Conservation (phyloP, 2,113 vertebrate genomes). For the Urocynchramus pylzowi region DNA sequence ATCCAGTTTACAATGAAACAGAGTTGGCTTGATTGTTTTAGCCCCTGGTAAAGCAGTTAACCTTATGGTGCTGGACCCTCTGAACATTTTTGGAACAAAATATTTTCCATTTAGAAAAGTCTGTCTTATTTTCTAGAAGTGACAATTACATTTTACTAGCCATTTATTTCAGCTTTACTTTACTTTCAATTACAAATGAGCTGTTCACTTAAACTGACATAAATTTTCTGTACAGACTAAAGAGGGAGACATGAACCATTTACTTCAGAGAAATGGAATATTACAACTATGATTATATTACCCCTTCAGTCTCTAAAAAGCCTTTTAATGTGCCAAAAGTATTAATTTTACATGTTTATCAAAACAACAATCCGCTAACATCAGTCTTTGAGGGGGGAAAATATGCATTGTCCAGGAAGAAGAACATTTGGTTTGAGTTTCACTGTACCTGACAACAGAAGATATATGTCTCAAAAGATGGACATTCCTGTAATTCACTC, state of each 20-base stretch:
- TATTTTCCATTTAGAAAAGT: slow-evolving; percentile 15
- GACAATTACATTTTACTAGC: slow-evolving; percentile 58
- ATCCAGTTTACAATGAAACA: neutral
- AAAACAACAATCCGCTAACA: slow-evolving; percentile 11
- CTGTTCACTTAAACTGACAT: slow-evolving; percentile 66
- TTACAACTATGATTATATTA: slow-evolving; percentile 49
- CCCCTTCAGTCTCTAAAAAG: neutral
- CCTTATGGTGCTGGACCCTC: neutral
- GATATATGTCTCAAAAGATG: neutral
- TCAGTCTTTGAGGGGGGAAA: neutral
- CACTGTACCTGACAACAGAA: neutral
- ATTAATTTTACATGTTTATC: slow-evolving; percentile 19
- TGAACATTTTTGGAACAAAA: slow-evolving; percentile 33
- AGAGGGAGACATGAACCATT: slow-evolving; percentile 53
- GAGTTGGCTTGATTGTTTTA: neutral
- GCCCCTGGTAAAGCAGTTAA: neutral
- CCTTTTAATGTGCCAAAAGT: slow-evolving; percentile 11
- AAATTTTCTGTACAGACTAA: slow-evolving; percentile 68
- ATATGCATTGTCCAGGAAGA: neutral
- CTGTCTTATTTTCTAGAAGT: slow-evolving; percentile 40
- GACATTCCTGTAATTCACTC: neutral
- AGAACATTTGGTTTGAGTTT: neutral
- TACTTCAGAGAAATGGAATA: slow-evolving; percentile 45
- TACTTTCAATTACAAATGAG: slow-evolving; percentile 70
- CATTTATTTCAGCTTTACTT: slow-evolving; percentile 68